A percentile compares a stretch with the other conserved stretches of the same genome.
These are phyloP conservation scores for Akabosia matsudoensis DNA, from an alignment of 1,140 invertebrate species.

Conservation along the genomic window DNA sequence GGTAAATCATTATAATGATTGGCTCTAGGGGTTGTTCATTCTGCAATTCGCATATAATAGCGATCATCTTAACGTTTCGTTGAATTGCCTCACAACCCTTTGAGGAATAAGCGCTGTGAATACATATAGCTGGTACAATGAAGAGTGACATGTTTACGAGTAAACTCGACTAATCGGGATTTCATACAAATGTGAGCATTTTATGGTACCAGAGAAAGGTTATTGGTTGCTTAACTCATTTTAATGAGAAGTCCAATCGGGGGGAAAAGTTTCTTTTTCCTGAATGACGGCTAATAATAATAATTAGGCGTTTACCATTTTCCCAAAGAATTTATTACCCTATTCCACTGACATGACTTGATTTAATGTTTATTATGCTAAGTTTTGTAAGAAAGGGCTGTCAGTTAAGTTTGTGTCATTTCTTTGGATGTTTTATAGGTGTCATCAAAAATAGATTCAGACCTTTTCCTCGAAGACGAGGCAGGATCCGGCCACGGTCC, in stretches of 20 bases:
- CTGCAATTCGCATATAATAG: too few species aligned
- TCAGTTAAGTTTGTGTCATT: background rate
- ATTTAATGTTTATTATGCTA: background rate
- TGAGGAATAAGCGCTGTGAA: too few species aligned
- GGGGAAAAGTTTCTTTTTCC: background rate
- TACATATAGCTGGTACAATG: background rate
- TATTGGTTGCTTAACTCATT: too few species aligned
- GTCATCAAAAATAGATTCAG: constrained; percentile 39
- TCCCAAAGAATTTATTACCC: too few species aligned
- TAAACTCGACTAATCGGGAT: too few species aligned
- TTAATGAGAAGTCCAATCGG: too few species aligned
- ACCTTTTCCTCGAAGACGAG: constrained; percentile 45
- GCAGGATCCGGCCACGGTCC: constrained; percentile 27
- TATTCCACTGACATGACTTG: background rate
- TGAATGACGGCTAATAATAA: background rate
- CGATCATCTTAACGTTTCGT: too few species aligned
- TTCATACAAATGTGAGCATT: too few species aligned
- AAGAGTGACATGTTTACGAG: background rate
- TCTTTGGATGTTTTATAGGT: constrained; percentile 32
- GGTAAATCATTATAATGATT: too few species aligned
- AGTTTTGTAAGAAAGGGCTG: too few species aligned
- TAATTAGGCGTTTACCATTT: background rate
- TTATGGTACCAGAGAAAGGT: too few species aligned
- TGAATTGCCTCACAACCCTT: background rate
- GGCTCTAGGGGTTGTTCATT: too few species aligned